Evolutionary conservation across 2,797 vertebrate species (phyloP).

Genomic region (Helarctos malayanus): DNA sequence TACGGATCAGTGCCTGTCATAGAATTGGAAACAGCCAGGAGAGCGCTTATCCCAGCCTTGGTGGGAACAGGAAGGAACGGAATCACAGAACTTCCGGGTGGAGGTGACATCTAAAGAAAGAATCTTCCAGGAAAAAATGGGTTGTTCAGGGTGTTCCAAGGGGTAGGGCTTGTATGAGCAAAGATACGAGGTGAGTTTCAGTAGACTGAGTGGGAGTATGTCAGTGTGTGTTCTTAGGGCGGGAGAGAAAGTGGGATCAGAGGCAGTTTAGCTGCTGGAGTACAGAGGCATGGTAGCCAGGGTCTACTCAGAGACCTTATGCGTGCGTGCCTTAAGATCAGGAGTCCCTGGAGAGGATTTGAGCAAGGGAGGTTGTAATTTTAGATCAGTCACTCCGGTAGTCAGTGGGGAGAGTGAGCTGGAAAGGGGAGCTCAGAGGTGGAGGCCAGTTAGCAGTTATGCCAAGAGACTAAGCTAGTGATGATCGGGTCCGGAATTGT

Average conservation of each 20-base stretch:
- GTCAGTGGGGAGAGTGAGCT: neutral
- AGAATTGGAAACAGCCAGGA: neutral
- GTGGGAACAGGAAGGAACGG: neutral
- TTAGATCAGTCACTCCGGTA: neutral
- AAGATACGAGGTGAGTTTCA: neutral
- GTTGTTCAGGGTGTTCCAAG: neutral
- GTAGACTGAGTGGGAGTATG: neutral
- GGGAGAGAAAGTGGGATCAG: too few relatives aligned
- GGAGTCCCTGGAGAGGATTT: neutral
- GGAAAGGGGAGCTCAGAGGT: neutral
- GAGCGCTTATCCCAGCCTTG: neutral
- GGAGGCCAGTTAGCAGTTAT: neutral
- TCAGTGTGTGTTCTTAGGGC: neutral
- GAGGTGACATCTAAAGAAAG: slow-evolving; percentile 45
- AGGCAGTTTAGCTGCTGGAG: neutral
- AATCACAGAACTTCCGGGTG: slow-evolving; percentile 42
- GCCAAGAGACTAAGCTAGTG: neutral
- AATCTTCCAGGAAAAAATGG: neutral
- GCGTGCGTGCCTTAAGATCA: neutral
- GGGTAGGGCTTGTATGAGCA: neutral
- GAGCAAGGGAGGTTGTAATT: slow-evolving; percentile 1
- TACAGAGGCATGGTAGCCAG: too few relatives aligned
- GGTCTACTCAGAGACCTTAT: neutral
- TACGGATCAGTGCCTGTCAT: neutral
- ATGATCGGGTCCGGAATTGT: neutral